A percentile compares a stretch with the other conserved stretches of the same genome.
These are phyloP conservation scores for Papilio polytes DNA, from an alignment of 1,140 invertebrate genomes.

Conservation along the genomic window DNA sequence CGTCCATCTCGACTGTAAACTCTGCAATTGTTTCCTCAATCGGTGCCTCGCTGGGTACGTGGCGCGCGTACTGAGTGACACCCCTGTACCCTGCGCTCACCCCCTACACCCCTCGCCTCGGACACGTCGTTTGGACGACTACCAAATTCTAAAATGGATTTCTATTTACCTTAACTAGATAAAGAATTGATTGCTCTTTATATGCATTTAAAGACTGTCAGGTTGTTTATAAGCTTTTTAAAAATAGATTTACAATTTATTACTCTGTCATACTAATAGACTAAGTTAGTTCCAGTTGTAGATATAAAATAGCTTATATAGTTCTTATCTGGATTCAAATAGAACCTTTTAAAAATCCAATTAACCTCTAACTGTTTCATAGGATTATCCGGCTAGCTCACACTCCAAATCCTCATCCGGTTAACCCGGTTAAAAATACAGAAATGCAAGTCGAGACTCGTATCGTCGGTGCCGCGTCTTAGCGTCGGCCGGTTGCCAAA, in stretches of 20 bases:
- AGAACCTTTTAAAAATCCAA: slow-evolving; percentile 41
- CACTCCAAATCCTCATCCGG: slow-evolving; percentile 41
- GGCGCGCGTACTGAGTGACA: slow-evolving; percentile 4
- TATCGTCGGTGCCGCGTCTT: slow-evolving; percentile 51
- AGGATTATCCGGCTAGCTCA: slow-evolving; percentile 34
- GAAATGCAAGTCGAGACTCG: slow-evolving; percentile 54
- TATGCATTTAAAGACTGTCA: neutral
- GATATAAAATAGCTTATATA: neutral
- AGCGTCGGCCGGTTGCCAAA: slow-evolving; percentile 60
- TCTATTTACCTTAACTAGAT: slow-evolving; percentile 31
- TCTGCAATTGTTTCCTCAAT: slow-evolving; percentile 40
- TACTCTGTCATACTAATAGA: no score
- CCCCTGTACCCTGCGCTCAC: neutral
- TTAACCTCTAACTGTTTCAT: slow-evolving; percentile 40
- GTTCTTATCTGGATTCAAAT: neutral
- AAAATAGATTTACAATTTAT: no score
- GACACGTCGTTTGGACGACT: slow-evolving; percentile 31
- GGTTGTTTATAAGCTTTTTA: neutral
- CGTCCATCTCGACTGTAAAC: slow-evolving; percentile 31
- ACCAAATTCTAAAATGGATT: slow-evolving; percentile 40
- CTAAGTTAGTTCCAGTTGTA: neutral
- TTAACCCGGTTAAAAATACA: slow-evolving; percentile 59
- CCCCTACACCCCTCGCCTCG: neutral
- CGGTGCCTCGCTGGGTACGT: slow-evolving; percentile 19
- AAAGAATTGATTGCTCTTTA: slow-evolving; percentile 25